These are phyloP conservation scores for Gambusia holbrooki DNA, from an alignment of 2,113 vertebrate genomes.

Conservation along the genomic window DNA sequence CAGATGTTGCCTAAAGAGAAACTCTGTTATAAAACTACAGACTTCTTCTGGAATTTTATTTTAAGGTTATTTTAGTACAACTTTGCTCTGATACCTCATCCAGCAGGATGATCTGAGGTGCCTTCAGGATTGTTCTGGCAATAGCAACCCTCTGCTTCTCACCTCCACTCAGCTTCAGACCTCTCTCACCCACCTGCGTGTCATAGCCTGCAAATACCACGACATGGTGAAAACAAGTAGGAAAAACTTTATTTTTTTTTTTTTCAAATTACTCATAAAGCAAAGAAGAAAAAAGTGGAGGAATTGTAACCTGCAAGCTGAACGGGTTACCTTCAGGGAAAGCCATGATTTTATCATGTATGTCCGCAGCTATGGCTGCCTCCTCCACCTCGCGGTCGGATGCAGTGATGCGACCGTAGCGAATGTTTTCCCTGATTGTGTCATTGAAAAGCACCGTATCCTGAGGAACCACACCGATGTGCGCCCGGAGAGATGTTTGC, in stretches of 20 bases:
- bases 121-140: conserved; percentile 94
- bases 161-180: conserved; percentile 95
- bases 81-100: conserved; percentile 82
- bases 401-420: conserved; percentile 89
- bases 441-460: conserved; percentile 97
- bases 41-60: not conserved
- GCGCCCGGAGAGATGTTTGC: conserved; percentile 87
- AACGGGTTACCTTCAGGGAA: conserved; percentile 87
- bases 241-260: not conserved
- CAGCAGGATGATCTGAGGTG: conserved; percentile 89
- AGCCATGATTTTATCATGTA: conserved; percentile 88
- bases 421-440: conserved; percentile 92
- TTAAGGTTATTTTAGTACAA: not conserved
- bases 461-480: conserved; percentile 96
- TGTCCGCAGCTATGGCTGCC: conserved; percentile 89
- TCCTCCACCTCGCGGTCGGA: conserved; percentile 88
- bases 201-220: conserved; percentile 84
- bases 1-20: conserved; percentile 88
- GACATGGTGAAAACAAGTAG: not conserved
- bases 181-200: conserved; percentile 92
- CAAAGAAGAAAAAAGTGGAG: not conserved
- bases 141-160: conserved; percentile 98
- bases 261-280: not conserved
- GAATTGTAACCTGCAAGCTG: not conserved
- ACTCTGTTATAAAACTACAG: not conserved